Evolutionary conservation across 1,140 invertebrate species (phyloP).

Genomic region (Drosophila melanica): DNA sequence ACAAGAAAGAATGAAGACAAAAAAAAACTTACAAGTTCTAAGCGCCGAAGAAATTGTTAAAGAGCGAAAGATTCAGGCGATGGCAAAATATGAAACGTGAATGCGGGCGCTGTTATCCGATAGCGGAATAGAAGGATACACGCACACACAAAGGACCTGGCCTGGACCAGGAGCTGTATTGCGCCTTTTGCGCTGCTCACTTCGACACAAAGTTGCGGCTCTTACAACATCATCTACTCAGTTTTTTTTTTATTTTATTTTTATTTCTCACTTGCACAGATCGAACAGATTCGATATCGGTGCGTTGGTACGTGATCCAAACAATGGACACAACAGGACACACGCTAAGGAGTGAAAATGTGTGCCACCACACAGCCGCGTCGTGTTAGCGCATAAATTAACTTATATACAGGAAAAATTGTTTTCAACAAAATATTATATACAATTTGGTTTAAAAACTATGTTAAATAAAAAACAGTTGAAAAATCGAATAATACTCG

Average conservation of each 20-base stretch:
- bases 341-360: conserved; percentile 56
- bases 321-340: conserved; percentile 64
- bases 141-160: conserved; percentile 25
- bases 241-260: background rate
- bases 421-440: too few species aligned
- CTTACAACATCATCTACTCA: background rate
- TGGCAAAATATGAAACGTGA: conserved; percentile 62
- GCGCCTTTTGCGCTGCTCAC: conserved; percentile 46
- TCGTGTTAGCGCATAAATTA: conserved; percentile 77
- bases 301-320: conserved; percentile 65
- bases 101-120: conserved; percentile 80
- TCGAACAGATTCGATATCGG: conserved; percentile 78
- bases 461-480: too few species aligned
- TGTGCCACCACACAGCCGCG: conserved; percentile 44
- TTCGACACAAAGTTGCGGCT: conserved; percentile 73
- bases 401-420: conserved; percentile 10
- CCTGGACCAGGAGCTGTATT: conserved; percentile 45
- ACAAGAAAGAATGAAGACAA: conserved; percentile 2
- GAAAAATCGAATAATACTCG: too few species aligned
- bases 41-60: conserved; percentile 28
- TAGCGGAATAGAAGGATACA: conserved; percentile 58
- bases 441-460: too few species aligned
- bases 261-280: conserved; percentile 38
- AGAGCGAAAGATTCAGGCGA: conserved; percentile 39
- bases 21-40: conserved; percentile 73